Percentiles rank a stretch among this genome's conserved stretches.
Conservation (phyloP, 2,113 vertebrate genomes). For the Hippocampus comes region DNA sequence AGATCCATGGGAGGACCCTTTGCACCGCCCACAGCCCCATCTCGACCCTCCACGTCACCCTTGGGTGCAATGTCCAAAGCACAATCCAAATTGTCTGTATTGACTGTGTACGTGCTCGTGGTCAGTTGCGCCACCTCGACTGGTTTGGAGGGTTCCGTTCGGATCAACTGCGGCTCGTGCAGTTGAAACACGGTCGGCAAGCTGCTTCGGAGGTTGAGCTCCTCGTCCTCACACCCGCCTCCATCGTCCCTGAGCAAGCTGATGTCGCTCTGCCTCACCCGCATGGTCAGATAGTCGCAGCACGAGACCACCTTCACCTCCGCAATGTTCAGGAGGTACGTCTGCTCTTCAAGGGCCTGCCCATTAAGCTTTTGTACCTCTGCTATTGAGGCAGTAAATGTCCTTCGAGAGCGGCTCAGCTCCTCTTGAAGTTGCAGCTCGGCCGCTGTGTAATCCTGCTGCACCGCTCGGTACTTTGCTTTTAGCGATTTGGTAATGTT, state of each 20-base stretch:
- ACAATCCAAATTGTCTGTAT: slow-evolving; percentile 79
- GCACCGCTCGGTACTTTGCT: slow-evolving; percentile 80
- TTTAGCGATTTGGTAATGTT: slow-evolving; percentile 81
- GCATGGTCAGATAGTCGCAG: slow-evolving; percentile 92
- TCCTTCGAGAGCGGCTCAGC: slow-evolving; percentile 81
- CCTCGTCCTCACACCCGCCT: slow-evolving; percentile 72
- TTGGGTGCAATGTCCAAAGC: slow-evolving; percentile 56
- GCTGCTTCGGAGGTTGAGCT: slow-evolving; percentile 78
- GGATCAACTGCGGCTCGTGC: slow-evolving; percentile 86
- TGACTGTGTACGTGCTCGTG: slow-evolving; percentile 81
- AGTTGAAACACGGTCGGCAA: slow-evolving; percentile 82
- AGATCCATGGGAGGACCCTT: slow-evolving; percentile 48
- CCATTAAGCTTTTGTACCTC: slow-evolving; percentile 89
- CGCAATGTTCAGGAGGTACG: slow-evolving; percentile 88
- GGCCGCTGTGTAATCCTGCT: slow-evolving; percentile 87
- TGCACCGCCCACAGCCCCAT: slow-evolving; percentile 27
- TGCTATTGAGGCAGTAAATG: slow-evolving; percentile 82
- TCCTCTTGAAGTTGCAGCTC: slow-evolving; percentile 89
- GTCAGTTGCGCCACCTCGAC: slow-evolving; percentile 84
- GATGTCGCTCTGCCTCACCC: slow-evolving; percentile 88
- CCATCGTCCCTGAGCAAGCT: slow-evolving; percentile 83
- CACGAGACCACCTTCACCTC: slow-evolving; percentile 93
- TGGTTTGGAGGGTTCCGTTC: slow-evolving; percentile 78
- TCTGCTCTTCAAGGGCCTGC: slow-evolving; percentile 89
- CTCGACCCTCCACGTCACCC: slow-evolving; percentile 21